Percentiles rank a stretch among this genome's conserved stretches.
Evolutionary conservation across 2,113 vertebrate species (phyloP).

Genomic region (Ondatra zibethicus): DNA sequence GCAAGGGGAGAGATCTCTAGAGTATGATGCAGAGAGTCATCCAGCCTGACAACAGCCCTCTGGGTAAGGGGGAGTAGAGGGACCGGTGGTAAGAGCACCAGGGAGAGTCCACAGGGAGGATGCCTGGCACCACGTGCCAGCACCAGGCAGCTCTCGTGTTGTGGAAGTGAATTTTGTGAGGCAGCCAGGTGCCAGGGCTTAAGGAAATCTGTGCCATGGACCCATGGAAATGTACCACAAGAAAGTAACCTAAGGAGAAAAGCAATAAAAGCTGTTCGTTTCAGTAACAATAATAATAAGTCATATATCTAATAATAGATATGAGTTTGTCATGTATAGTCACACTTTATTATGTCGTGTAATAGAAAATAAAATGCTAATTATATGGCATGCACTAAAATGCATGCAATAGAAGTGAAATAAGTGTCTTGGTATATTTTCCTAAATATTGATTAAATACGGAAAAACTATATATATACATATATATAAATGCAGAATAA

Average conservation of each 20-base stretch:
- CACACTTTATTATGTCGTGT: no score
- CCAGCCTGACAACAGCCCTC: neutral
- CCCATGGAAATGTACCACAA: neutral
- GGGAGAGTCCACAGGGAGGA: neutral
- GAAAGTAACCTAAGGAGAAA: neutral
- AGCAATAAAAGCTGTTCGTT: neutral
- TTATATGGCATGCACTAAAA: neutral
- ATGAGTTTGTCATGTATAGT: no score
- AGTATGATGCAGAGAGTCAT: neutral
- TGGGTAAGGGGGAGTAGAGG: neutral
- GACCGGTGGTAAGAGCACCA: neutral
- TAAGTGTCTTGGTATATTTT: neutral
- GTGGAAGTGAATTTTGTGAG: neutral
- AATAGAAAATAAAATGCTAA: neutral
- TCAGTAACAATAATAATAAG: neutral
- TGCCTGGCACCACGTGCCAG: neutral
- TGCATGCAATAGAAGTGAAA: neutral
- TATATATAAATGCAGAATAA: neutral
- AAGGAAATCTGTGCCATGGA: neutral
- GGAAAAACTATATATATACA: neutral
- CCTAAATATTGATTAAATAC: neutral
- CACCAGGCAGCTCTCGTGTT: neutral
- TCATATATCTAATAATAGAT: neutral
- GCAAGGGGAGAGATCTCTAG: neutral
- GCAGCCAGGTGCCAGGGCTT: neutral